These are phyloP conservation scores for Neopipo cinnamomea DNA, from an alignment of 2,113 vertebrate genomes.

Conservation along the genomic window DNA sequence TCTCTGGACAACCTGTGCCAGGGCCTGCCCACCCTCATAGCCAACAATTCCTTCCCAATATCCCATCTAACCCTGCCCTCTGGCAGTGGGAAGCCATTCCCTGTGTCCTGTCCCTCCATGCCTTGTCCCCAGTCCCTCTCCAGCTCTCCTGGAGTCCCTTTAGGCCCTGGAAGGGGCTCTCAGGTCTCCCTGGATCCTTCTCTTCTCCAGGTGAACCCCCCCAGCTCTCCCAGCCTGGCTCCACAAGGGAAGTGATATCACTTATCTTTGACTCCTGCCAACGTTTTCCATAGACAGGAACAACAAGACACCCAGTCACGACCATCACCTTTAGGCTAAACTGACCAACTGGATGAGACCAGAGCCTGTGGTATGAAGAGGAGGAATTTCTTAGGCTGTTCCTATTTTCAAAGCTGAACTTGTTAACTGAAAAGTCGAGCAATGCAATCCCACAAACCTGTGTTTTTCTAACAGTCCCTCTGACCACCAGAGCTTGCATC, in stretches of 20 bases:
- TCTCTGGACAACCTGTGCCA: neutral
- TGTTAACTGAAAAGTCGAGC: neutral
- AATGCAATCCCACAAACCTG: accelerated
- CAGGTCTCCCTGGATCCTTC: neutral
- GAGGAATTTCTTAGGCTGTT: neutral
- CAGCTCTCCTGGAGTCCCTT: neutral
- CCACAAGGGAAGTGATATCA: no score
- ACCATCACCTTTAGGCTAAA: neutral
- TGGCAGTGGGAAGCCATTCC: neutral
- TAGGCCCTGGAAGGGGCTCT: neutral
- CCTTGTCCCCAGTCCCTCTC: neutral
- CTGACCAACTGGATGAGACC: neutral
- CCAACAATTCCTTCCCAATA: accelerated
- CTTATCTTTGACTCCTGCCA: neutral
- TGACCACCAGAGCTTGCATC: neutral
- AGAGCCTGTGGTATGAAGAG: accelerated
- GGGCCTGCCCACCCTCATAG: neutral
- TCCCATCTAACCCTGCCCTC: neutral
- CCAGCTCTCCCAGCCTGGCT: neutral
- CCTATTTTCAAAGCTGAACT: neutral
- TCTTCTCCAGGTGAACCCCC: accelerated
- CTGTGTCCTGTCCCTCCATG: neutral
- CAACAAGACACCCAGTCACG: neutral
- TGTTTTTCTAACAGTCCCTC: neutral
- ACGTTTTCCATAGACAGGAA: neutral